Evolutionary conservation across 2,797 vertebrate genomes (phyloP).

Genomic region (Acridotheres tristis): DNA sequence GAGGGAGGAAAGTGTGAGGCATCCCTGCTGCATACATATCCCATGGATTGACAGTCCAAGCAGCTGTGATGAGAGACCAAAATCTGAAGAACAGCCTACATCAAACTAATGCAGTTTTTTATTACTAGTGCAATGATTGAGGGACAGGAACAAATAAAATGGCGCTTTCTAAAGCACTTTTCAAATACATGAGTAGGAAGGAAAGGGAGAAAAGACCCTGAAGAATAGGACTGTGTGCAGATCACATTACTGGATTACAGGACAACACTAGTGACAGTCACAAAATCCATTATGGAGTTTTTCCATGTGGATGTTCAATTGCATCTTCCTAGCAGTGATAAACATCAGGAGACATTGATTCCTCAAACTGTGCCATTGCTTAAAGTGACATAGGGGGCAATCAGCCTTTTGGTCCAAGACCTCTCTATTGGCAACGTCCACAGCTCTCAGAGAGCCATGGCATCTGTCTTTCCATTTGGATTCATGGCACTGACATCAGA

Average conservation of each 20-base stretch:
- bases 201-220: background rate
- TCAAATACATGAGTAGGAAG: background rate
- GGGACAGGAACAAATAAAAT: background rate
- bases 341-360: background rate
- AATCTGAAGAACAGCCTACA: background rate
- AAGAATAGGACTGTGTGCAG: background rate
- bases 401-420: background rate
- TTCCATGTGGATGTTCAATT: background rate
- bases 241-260: background rate
- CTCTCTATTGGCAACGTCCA: background rate
- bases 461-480: rapidly evolving
- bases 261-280: background rate
- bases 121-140: background rate
- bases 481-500: background rate
- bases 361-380: background rate
- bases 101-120: background rate
- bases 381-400: background rate
- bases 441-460: rapidly evolving
- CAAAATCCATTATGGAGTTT: background rate
- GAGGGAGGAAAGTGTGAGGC: background rate
- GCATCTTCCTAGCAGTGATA: background rate
- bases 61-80: background rate
- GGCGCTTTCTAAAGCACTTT: background rate
- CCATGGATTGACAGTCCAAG: background rate
- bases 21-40: background rate